A percentile compares a stretch with the other conserved stretches of the same genome.
These are phyloP conservation scores for Sus scrofa DNA, from an alignment of 2,113 vertebrate species.

Conservation along the genomic window T2T-Sscrofa CM000814.6:109711001-109711500, in stretches of 20 bases:
- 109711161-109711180: not conserved
- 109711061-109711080: not conserved
- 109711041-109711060: not conserved
- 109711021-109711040: not conserved
- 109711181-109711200: not conserved
- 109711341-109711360: slow-evolving; percentile 21
- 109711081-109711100: not conserved
- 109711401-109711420: not conserved
- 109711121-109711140: slow-evolving; percentile 19
- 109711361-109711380: slow-evolving; percentile 6
- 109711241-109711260: not conserved
- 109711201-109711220: not conserved
- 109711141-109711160: slow-evolving; percentile 47
- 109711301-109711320: not conserved
- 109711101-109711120: not conserved
- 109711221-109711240: not conserved
- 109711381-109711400: not conserved
- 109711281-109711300: not conserved
- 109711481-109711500: not conserved
- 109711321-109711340: not conserved
- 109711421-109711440: not conserved
- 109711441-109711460: no score
- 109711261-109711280: not conserved
- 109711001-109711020: not conserved
- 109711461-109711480: no score